These are phyloP conservation scores for Ptyas mucosa DNA, from an alignment of 2,113 vertebrate species.

Conservation along the genomic window DNA sequence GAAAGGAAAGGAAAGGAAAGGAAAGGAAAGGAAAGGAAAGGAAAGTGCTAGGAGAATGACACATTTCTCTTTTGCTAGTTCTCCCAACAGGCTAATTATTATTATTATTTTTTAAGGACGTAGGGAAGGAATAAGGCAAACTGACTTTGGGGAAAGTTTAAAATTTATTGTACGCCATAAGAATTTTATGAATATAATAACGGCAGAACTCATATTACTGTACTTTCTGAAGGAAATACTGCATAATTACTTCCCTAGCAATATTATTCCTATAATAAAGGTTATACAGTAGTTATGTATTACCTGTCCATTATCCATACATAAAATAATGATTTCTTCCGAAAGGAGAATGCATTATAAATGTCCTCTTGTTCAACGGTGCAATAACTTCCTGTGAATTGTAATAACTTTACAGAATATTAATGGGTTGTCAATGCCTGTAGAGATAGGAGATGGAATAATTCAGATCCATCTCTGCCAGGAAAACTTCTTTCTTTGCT, in stretches of 20 bases:
- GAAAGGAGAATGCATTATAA: not conserved
- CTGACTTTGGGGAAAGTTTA: not conserved
- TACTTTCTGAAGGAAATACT: not conserved
- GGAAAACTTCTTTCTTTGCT: too few species aligned
- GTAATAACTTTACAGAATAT: not conserved
- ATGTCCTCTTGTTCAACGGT: not conserved
- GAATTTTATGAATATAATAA: not conserved
- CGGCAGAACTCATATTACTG: not conserved
- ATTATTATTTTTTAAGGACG: not conserved
- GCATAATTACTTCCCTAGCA: not conserved
- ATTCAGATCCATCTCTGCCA: not conserved
- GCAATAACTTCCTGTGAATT: not conserved
- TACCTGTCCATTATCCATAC: not conserved
- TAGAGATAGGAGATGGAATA: not conserved
- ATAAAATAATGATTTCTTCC: not conserved
- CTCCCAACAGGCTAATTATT: not conserved
- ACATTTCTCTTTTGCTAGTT: not conserved
- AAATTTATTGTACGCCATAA: not conserved
- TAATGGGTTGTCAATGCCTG: not conserved
- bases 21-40: too few species aligned
- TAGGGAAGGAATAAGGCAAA: not conserved
- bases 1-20: too few species aligned
- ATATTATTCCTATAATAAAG: not conserved
- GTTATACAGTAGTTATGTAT: not conserved
- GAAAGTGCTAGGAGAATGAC: not conserved